Conservation (phyloP, 2,888 invertebrate genomes). For the Nymphalis polychloros region DNA sequence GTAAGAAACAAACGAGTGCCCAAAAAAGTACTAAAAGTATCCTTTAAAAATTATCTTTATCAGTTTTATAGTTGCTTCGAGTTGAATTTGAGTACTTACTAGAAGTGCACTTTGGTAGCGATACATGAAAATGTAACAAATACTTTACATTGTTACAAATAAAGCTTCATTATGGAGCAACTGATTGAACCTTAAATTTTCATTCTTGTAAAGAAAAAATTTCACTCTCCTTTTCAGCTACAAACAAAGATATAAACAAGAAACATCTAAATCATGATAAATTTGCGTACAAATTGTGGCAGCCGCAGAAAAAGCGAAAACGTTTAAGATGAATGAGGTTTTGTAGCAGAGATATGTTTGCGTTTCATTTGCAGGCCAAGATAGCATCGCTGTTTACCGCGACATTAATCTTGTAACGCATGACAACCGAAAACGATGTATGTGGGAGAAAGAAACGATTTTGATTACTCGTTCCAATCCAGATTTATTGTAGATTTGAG, state of each 20-base stretch:
- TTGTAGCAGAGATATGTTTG: constrained; percentile 62
- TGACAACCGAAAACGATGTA: constrained; percentile 6
- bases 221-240: not conserved
- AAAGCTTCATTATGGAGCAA: no score
- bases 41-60: no score
- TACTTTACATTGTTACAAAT: no score
- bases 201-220: not conserved
- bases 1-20: no score
- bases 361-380: constrained; percentile 59
- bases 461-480: not conserved
- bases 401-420: constrained; percentile 19
- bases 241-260: constrained; percentile 38
- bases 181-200: not conserved
- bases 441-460: not conserved
- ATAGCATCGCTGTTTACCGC: constrained; percentile 21
- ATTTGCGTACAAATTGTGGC: constrained; percentile 61
- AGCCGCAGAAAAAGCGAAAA: constrained; percentile 64
- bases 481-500: no score
- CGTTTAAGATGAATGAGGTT: constrained; percentile 68
- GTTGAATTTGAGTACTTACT: no score
- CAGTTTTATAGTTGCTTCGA: no score
- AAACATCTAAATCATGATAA: constrained; percentile 54
- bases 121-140: no score
- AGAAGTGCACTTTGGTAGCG: no score
- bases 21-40: no score